phyloP scores from a whole-genome alignment of 2,797 vertebrate species.

The Rhynchotus rufescens region DNA sequence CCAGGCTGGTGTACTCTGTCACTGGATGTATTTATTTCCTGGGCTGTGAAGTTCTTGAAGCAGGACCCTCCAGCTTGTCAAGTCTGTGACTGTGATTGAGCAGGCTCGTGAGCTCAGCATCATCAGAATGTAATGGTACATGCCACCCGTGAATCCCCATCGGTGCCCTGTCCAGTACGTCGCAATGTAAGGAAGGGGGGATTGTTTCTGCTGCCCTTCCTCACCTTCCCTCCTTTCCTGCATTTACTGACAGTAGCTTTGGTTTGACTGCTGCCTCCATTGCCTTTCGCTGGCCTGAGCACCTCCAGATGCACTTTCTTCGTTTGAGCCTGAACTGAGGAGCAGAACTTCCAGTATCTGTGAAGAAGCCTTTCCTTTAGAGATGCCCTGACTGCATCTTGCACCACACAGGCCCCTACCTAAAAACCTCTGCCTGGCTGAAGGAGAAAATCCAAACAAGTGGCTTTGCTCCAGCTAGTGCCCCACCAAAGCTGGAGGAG shows the following conservation, averaged over 20 bases:
- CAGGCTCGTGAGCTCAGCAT: not conserved
- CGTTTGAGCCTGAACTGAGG: not conserved
- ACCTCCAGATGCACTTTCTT: not conserved
- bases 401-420: not conserved
- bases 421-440: not conserved
- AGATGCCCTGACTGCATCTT: not conserved
- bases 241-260: not conserved
- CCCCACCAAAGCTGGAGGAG: not conserved
- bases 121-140: not conserved
- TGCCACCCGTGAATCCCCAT: not conserved
- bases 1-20: not conserved
- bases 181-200: not conserved
- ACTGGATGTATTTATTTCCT: not conserved
- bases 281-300: not conserved
- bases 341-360: rapidly evolving
- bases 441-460: not conserved
- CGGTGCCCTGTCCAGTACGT: rapidly evolving
- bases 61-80: rapidly evolving
- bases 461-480: not conserved
- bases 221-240: not conserved
- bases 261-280: not conserved
- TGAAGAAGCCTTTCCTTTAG: not conserved
- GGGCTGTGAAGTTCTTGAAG: not conserved
- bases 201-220: not conserved
- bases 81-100: not conserved